Evolutionary conservation across 2,888 invertebrate genomes (phyloP), one percentile per base, ranked within the genome.

Genomic region (Drosophila macrospina): DNA sequence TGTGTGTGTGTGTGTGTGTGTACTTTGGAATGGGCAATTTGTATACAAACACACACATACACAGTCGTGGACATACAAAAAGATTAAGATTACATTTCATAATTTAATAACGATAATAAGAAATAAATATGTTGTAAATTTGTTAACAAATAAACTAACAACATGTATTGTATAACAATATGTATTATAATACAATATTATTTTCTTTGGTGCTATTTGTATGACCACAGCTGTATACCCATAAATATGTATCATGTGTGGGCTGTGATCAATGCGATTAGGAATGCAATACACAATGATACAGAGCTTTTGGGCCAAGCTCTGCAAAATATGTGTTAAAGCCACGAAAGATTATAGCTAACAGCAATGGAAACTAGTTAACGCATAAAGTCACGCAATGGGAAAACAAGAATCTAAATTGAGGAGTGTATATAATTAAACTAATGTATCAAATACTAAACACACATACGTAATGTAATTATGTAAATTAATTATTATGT

Each of bases 191-290:
- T 8, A 6, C 7, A 28, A 41, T 41, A 20, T 11, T 2, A 2
- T 11, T 20, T 5, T 20, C 20, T 5, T 5, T 11, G 2, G 3
- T 41, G 3, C n/a, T 24, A n/a, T 20, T 11, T 20, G 20, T 16
- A 10, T 39, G 10, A 5, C 39, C 11, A 16, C 0, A 39, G 39
- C 39, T 39, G 39, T 39, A 39, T 24, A 24, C n/a, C n/a, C n/a
- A n/a, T 42, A 39, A 7, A 41, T 20, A 20, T 20, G 20, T 20
- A 20, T 3, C 20, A 50, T 66, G 74, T 81, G 82, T 72, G 79
- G 74, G 81, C 65, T 68, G 66, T 42, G 57, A 71, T 65, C 65
- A 82, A 78, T 85, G 69, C 64, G 67, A 85, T 82, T 85, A 62
- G 75, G 67, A 82, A 85, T 82, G 76, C 79, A 74, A 74, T 65